Evolutionary conservation across 2,888 invertebrate species (phyloP), one percentile per base, ranked within the genome.

Genomic region (Melitaea athalia): DNA sequence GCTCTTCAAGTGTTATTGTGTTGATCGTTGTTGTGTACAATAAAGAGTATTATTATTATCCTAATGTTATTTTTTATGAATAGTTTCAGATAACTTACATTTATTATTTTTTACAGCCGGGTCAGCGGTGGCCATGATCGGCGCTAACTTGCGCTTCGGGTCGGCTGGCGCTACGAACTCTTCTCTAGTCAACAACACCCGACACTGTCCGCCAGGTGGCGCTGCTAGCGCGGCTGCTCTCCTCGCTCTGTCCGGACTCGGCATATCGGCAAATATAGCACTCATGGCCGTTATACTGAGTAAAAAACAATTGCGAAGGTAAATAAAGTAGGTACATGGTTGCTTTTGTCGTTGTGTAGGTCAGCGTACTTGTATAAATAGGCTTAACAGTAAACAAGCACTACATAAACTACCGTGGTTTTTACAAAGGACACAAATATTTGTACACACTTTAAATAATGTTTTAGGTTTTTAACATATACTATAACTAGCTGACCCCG

Each of bases 231-330:
- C 97, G 4, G 95, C 95, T 1, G 94, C 97, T 17, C 94, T 97
- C 76, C 94, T 97, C 78, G 95, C 96, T 61, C 93, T 97, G 11
- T 96, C 96, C 5, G 94, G 95, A 5, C 93, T 97, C 72, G 97
- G 97, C 68, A 96, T 97, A 94, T 95, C 95, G 0, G 96, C 97
- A 43, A 97, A 97, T 87, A 89, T 97, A 74, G 95, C 96, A 45
- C 94, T 97, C 64, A 97, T 97, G 96, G 94, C 95, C 11, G 95
- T 97, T 75, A 97, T 97, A 81, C 92, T 97, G 62, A 95, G 95
- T 87, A 96, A 96, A 88, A 95, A 95, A 79, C 96, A 96, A 82
- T 92, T 97, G 53, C 93, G 97, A 81, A 95, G 97, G 97, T 97
- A 89, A 83, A 87, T 76, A 38, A 47, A 24, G 24, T 47, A 24